Percentiles rank a stretch among this genome's conserved stretches.
These are phyloP conservation scores for Nautilus pompilius DNA, from an alignment of 1,140 invertebrate species.

Conservation along the genomic window DNA sequence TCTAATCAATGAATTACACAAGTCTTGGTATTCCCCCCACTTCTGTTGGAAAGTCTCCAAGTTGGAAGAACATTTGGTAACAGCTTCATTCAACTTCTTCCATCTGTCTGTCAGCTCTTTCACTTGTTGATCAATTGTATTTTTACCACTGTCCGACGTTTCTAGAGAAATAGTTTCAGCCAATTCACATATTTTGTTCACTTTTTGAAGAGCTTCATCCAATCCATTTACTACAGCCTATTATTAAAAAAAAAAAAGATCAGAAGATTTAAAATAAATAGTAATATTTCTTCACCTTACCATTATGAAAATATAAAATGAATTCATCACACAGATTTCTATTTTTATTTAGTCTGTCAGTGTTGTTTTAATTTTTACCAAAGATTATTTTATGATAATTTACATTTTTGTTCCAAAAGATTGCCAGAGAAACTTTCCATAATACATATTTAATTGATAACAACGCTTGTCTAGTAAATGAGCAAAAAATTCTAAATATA, in stretches of 20 bases:
- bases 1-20: conserved; percentile 71
- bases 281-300: no score
- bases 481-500: no score
- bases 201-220: conserved; percentile 46
- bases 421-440: no score
- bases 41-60: conserved; percentile 75
- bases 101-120: conserved; percentile 81
- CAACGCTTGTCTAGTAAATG: no score
- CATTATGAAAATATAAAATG: no score
- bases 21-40: conserved; percentile 81
- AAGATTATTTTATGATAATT: no score
- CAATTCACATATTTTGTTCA: conserved; percentile 61
- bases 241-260: background rate
- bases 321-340: no score
- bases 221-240: conserved; percentile 46
- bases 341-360: no score
- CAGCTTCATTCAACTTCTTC: conserved; percentile 78
- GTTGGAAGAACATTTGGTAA: conserved; percentile 73
- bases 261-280: no score
- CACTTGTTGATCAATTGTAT: conserved; percentile 78
- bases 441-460: no score
- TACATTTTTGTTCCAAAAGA: no score
- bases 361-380: no score
- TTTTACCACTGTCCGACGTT: conserved; percentile 83
- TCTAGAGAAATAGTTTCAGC: conserved; percentile 75